Percentiles rank a stretch among this genome's conserved stretches.
These are phyloP conservation scores for Gastrophryne carolinensis DNA, from an alignment of 2,797 vertebrate species.

Conservation along the genomic window DNA sequence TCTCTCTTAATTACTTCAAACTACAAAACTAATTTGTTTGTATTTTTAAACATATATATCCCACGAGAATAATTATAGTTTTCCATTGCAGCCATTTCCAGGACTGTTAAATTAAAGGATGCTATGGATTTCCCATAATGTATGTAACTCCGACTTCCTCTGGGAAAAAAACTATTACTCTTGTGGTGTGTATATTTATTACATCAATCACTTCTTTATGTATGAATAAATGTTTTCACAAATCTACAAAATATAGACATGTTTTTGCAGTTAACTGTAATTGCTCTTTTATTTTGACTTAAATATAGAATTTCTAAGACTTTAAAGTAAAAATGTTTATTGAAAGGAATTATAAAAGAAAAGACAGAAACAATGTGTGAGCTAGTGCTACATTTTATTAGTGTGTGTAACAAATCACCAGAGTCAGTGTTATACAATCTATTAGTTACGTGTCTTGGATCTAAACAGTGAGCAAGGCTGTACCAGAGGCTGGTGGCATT, in stretches of 20 bases:
- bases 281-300: not conserved
- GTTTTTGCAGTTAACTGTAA: not conserved
- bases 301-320: not conserved
- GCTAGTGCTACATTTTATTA: too few relatives aligned
- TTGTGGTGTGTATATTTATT: slow-evolving; percentile 13
- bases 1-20: not conserved
- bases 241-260: not conserved
- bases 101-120: not conserved
- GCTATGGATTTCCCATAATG: slow-evolving; percentile 17
- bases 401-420: not conserved
- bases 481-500: too few relatives aligned
- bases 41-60: slow-evolving; percentile 24
- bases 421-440: too few relatives aligned
- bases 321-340: not conserved
- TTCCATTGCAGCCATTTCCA: slow-evolving; percentile 22
- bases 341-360: not conserved
- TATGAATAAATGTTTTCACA: slow-evolving; percentile 6
- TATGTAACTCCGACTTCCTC: not conserved
- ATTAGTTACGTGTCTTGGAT: too few relatives aligned
- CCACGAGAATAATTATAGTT: slow-evolving; percentile 30
- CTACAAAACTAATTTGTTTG: too few relatives aligned
- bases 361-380: too few relatives aligned
- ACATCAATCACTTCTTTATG: slow-evolving; percentile 16
- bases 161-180: slow-evolving; percentile 20
- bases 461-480: too few relatives aligned